Conservation (phyloP, 1,140 invertebrate genomes). For the Nixonia krombeini region DNA sequence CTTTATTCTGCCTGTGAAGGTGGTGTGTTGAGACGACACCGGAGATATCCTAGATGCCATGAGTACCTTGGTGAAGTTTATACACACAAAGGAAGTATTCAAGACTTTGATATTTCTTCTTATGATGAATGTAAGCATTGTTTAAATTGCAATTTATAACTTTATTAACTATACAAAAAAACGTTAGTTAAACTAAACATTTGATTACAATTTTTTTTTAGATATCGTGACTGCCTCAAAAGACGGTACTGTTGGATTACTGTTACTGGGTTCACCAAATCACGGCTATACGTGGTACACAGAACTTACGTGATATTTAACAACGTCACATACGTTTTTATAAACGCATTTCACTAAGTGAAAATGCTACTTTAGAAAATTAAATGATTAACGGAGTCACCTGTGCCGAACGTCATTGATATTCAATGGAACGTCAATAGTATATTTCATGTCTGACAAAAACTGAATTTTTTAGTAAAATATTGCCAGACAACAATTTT, state of each 20-base stretch:
- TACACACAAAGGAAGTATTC: slow-evolving; percentile 70
- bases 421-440: background rate
- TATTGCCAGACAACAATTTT: background rate
- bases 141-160: no score
- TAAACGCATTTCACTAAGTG: background rate
- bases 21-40: slow-evolving; percentile 68
- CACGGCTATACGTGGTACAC: slow-evolving; percentile 73
- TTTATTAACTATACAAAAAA: no score
- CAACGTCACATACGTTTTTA: slow-evolving; percentile 15
- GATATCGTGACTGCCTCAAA: slow-evolving; percentile 73
- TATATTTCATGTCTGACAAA: background rate
- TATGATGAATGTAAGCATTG: no score
- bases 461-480: background rate
- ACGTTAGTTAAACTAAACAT: no score
- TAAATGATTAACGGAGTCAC: background rate
- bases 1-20: slow-evolving; percentile 71
- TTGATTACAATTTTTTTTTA: no score
- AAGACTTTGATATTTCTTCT: slow-evolving; percentile 73
- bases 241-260: no score
- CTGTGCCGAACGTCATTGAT: background rate
- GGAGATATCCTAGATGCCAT: slow-evolving; percentile 71
- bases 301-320: slow-evolving; percentile 72
- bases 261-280: slow-evolving; percentile 71
- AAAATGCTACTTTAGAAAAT: background rate
- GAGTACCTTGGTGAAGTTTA: slow-evolving; percentile 71